Conservation (phyloP, 2,888 invertebrate genomes). For the Meteorus colon region DNA sequence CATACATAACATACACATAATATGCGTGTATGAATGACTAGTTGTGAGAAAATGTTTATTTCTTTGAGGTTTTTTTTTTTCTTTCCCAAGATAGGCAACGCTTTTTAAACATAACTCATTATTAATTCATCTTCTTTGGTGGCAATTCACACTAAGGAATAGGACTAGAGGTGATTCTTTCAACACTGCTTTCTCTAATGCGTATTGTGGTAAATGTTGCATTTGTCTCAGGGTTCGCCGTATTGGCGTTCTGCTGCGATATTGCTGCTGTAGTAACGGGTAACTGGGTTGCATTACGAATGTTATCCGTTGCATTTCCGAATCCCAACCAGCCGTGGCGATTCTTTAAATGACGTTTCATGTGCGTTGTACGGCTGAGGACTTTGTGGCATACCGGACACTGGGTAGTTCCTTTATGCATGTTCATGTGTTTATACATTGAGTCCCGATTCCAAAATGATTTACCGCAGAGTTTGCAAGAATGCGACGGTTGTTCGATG, state of each 20-base stretch:
- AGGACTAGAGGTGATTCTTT: conserved; percentile 72
- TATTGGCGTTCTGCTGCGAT: conserved; percentile 48
- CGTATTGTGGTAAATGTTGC: conserved; percentile 71
- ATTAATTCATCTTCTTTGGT: conserved; percentile 42
- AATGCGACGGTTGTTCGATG: conserved; percentile 73
- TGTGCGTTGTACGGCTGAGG: conserved; percentile 73
- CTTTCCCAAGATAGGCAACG: conserved; percentile 57
- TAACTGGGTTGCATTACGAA: conserved; percentile 51
- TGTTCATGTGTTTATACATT: conserved; percentile 75
- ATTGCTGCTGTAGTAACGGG: conserved; percentile 38
- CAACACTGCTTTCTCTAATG: conserved; percentile 72
- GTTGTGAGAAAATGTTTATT: conserved; percentile 58
- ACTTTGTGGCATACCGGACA: conserved; percentile 74
- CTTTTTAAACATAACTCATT: conserved; percentile 41
- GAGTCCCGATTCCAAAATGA: conserved; percentile 75
- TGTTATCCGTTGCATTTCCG: conserved; percentile 56
- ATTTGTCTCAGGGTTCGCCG: conserved; percentile 58
- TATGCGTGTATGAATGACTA: conserved; percentile 69
- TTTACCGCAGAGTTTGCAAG: conserved; percentile 74
- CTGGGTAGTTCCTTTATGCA: conserved; percentile 74
- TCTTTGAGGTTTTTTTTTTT: conserved; percentile 37
- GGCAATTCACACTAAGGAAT: conserved; percentile 69
- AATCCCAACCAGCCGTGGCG: conserved; percentile 71
- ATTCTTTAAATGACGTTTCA: conserved; percentile 72
- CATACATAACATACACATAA: conserved; percentile 52